Conservation (phyloP, 2,888 invertebrate species). For the Monochamus alternatus region DNA sequence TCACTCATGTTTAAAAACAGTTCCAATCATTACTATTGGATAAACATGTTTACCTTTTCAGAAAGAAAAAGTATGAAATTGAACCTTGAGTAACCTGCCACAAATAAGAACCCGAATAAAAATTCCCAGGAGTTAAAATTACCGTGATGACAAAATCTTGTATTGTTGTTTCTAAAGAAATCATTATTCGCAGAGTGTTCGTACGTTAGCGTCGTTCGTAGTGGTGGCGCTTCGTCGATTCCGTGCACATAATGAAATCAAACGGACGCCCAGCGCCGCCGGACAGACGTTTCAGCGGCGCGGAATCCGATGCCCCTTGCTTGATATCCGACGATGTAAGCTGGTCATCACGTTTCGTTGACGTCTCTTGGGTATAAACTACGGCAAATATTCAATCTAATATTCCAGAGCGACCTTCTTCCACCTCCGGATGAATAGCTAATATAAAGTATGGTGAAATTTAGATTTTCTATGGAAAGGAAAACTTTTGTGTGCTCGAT, state of each 20-base stretch:
- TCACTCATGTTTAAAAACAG: no score
- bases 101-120: background rate
- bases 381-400: constrained; percentile 51
- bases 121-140: background rate
- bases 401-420: constrained; percentile 39
- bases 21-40: no score
- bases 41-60: no score
- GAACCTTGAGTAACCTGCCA: no score
- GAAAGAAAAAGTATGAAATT: no score
- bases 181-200: constrained; percentile 50
- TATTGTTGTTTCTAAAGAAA: constrained; percentile 31
- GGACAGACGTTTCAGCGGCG: constrained; percentile 33
- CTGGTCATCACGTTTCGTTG: constrained; percentile 48
- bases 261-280: constrained; percentile 37
- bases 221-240: constrained; percentile 29
- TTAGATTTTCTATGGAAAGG: background rate
- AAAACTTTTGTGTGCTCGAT: background rate
- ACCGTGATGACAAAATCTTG: constrained; percentile 1
- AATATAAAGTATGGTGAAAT: constrained; percentile 20
- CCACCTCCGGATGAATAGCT: constrained; percentile 27
- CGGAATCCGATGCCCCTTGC: constrained; percentile 7
- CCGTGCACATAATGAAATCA: constrained; percentile 50
- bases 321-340: constrained; percentile 18
- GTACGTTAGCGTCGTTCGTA: constrained; percentile 46
- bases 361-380: constrained; percentile 47